Percentiles rank a stretch among this genome's conserved stretches.
Conservation (phyloP, 1,140 invertebrate species). For the Micrasema minimum region DNA sequence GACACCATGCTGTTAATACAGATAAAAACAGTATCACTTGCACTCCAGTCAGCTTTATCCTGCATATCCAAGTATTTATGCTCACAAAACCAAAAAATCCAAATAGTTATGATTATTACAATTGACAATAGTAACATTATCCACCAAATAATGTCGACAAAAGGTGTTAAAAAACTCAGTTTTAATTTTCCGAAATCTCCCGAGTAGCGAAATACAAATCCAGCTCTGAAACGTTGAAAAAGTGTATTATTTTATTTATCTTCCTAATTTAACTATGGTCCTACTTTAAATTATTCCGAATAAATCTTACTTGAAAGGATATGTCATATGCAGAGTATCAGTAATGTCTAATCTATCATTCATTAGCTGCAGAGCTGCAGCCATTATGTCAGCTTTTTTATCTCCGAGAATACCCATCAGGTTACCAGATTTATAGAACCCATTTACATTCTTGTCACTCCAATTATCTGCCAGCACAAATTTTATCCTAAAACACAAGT, state of each 20-base stretch:
- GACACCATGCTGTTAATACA: conserved; percentile 49
- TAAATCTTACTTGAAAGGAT: conserved; percentile 45
- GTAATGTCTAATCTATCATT: conserved; percentile 43
- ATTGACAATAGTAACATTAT: conserved; percentile 34
- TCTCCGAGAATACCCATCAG: conserved; percentile 46
- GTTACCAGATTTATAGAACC: conserved; percentile 49
- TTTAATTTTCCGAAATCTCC: conserved; percentile 42
- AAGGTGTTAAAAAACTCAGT: conserved; percentile 44
- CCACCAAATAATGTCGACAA: conserved; percentile 42
- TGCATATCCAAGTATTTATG: conserved; percentile 41
- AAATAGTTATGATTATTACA: conserved; percentile 42
- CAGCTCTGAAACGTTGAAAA: conserved; percentile 34
- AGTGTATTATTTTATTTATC: not conserved
- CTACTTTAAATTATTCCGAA: no score
- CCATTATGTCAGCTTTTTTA: conserved; percentile 52
- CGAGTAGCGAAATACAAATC: conserved; percentile 47
- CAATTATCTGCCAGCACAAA: conserved; percentile 49
- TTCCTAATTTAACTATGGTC: no score
- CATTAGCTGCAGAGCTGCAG: conserved; percentile 39
- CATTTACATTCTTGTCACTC: conserved; percentile 51
- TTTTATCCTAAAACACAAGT: conserved; percentile 38
- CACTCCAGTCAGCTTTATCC: conserved; percentile 36
- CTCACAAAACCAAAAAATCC: conserved; percentile 40
- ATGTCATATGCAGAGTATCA: conserved; percentile 46
- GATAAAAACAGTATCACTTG: conserved; percentile 50